phyloP scores from a whole-genome alignment of 2,888 invertebrate species.

The Drosophila helvetica region DNA sequence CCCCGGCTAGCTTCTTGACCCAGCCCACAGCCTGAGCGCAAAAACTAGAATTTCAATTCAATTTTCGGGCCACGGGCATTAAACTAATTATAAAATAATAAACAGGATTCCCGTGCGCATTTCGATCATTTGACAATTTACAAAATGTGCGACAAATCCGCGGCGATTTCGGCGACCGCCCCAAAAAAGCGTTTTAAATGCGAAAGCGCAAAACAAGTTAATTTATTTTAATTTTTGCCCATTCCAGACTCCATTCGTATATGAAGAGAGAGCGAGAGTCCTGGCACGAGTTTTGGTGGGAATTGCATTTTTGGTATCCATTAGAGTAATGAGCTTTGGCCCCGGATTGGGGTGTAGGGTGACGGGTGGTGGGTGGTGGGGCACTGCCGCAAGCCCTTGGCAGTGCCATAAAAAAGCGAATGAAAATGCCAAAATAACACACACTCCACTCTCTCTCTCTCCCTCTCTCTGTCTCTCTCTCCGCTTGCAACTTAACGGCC shows the following conservation, averaged over 20 bases:
- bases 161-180: conserved; percentile 48
- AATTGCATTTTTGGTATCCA: conserved; percentile 49
- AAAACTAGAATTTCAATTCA: conserved; percentile 59
- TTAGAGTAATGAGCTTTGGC: conserved; percentile 75
- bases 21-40: neutral
- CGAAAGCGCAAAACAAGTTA: conserved; percentile 63
- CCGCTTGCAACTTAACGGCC: conserved; percentile 71
- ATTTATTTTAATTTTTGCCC: conserved; percentile 73
- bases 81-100: conserved; percentile 76
- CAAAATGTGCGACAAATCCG: conserved; percentile 64
- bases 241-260: too few species aligned
- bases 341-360: neutral
- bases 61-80: conserved; percentile 50
- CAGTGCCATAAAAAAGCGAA: conserved; percentile 21
- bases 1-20: conserved; percentile 18
- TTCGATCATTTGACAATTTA: conserved; percentile 65
- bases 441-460: conserved; percentile 1
- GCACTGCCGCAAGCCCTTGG: conserved; percentile 19
- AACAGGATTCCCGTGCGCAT: conserved; percentile 68
- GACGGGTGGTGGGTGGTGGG: too few species aligned
- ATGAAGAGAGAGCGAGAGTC: too few species aligned
- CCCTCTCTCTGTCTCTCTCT: neutral
- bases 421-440: conserved; percentile 34
- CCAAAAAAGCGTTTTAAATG: conserved; percentile 58
- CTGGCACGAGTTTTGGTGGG: conserved; percentile 2